A percentile compares a stretch with the other conserved stretches of the same genome.
These are phyloP conservation scores for Callosobruchus maculatus DNA, from an alignment of 2,888 invertebrate genomes.

Conservation along the genomic window DNA sequence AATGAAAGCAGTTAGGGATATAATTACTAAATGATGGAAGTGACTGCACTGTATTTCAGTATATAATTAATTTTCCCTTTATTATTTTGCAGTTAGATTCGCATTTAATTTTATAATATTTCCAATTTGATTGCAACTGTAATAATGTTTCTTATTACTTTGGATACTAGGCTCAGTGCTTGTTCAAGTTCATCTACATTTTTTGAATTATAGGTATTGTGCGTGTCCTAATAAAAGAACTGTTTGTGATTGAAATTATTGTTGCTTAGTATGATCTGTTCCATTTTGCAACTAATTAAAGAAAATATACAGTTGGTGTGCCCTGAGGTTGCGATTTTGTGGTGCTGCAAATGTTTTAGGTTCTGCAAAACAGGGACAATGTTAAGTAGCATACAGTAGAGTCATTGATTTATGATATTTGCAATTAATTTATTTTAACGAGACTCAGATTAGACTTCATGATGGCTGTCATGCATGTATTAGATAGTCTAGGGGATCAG, in stretches of 20 bases:
- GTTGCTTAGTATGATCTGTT: not conserved
- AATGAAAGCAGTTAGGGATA: not conserved
- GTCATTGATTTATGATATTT: no score
- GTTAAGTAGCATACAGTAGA: no score
- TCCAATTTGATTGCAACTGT: not conserved
- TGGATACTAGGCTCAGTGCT: not conserved
- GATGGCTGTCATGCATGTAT: no score
- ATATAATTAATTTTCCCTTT: constrained; percentile 3
- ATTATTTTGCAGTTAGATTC: constrained; percentile 5
- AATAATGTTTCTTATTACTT: no score
- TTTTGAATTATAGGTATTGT: constrained; percentile 28
- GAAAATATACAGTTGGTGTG: no score
- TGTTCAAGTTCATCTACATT: not conserved
- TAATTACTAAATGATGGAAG: not conserved
- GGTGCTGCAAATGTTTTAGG: no score
- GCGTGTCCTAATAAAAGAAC: constrained; percentile 31
- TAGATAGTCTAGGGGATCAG: no score
- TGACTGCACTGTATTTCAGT: not conserved
- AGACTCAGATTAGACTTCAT: no score
- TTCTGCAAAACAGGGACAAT: no score
- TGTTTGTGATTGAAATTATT: constrained; percentile 12
- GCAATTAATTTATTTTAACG: no score
- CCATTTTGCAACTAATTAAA: no score
- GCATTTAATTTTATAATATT: constrained; percentile 5
- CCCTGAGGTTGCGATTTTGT: no score